Evolutionary conservation across 2,113 vertebrate genomes (phyloP).

Genomic region (Actenoides hombroni): DNA sequence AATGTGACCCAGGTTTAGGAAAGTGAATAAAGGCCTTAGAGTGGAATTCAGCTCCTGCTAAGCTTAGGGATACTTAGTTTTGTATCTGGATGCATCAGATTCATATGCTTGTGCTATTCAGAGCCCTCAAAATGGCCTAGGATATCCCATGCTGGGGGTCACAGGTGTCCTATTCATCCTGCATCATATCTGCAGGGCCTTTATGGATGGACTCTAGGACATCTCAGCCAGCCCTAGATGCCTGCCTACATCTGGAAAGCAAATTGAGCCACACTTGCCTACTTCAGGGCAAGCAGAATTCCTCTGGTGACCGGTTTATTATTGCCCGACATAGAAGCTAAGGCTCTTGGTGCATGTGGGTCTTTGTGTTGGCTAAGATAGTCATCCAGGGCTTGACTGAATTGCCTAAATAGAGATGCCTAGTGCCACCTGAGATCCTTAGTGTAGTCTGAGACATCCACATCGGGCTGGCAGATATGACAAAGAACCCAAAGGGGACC

Average conservation of each 20-base stretch:
- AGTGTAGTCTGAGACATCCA: neutral
- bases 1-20: neutral
- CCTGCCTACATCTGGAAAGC: neutral
- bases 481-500: neutral
- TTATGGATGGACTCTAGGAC: neutral
- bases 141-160: neutral
- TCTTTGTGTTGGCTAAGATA: neutral
- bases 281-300: neutral
- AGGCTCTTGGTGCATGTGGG: neutral
- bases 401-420: neutral
- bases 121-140: neutral
- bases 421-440: neutral
- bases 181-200: neutral
- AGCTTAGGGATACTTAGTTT: neutral
- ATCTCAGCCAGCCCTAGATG: neutral
- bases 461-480: neutral
- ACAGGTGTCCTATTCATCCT: neutral
- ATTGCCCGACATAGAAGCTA: neutral
- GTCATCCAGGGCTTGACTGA: neutral
- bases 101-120: neutral
- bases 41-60: neutral
- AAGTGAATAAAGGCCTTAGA: neutral
- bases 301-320: neutral
- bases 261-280: neutral
- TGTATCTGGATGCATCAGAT: neutral